A percentile compares a stretch with the other conserved stretches of the same genome.
These are phyloP conservation scores for Lypha dubia DNA, from an alignment of 2,888 invertebrate genomes.

Conservation along the genomic window DNA sequence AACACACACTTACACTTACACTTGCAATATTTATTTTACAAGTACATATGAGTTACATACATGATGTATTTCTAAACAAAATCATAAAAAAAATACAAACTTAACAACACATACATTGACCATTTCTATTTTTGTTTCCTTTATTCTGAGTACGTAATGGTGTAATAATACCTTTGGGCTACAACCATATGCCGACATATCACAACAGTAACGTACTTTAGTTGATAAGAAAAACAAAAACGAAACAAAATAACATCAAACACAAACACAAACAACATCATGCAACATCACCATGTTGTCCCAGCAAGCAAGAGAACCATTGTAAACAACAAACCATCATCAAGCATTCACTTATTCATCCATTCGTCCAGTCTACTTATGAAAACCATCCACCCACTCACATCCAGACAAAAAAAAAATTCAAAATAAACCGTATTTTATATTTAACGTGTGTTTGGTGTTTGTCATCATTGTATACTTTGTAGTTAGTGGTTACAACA, in stretches of 20 bases:
- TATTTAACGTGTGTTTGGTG: not conserved
- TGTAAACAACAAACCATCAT: constrained; percentile 63
- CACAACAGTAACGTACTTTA: constrained; percentile 48
- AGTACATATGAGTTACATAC: not conserved
- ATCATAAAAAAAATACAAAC: not conserved
- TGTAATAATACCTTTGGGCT: constrained; percentile 75
- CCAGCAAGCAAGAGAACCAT: too few relatives aligned
- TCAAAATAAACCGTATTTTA: too few relatives aligned
- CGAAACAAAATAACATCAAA: constrained; percentile 30
- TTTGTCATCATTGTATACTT: constrained; percentile 22
- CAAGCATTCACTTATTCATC: constrained; percentile 27
- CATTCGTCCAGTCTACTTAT: constrained; percentile 20
- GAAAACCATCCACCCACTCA: constrained; percentile 5
- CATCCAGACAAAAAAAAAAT: not conserved
- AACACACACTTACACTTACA: constrained; percentile 4
- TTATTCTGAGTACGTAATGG: constrained; percentile 74
- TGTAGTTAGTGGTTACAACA: constrained; percentile 55
- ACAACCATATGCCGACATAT: constrained; percentile 71
- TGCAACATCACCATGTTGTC: constrained; percentile 54
- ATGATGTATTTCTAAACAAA: not conserved
- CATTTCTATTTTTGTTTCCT: constrained; percentile 47
- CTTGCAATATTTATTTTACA: not conserved
- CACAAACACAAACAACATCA: constrained; percentile 33
- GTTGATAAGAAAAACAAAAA: constrained; percentile 23
- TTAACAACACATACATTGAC: not conserved